Conservation (phyloP, 2,797 vertebrate species). For the Pachyuromys duprasi region DNA sequence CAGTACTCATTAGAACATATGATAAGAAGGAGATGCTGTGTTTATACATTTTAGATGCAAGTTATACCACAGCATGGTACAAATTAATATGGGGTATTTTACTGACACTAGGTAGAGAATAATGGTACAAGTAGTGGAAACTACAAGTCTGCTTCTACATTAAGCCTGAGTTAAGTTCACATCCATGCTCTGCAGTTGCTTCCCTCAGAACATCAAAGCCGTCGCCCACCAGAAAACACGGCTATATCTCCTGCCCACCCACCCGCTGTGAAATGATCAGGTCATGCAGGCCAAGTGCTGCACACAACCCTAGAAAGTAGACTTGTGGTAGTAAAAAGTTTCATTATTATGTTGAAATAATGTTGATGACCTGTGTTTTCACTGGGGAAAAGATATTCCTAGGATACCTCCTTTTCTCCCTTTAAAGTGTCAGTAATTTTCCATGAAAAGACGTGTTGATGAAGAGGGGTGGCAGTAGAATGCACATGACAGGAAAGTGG, state of each 20-base stretch:
- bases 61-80: not conserved
- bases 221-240: not conserved
- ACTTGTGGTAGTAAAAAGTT: not conserved
- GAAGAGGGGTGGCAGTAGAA: not conserved
- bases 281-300: not conserved
- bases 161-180: not conserved
- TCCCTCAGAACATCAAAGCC: not conserved
- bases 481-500: not conserved
- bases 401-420: not conserved
- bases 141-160: not conserved
- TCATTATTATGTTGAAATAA: constrained; percentile 42
- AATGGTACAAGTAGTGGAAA: not conserved
- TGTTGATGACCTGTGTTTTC: constrained; percentile 7
- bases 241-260: not conserved
- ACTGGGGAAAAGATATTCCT: not conserved
- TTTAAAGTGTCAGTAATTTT: not conserved
- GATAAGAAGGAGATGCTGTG: constrained; percentile 43
- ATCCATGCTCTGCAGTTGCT: not conserved
- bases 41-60: constrained; percentile 53
- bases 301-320: not conserved
- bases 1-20: constrained; percentile 57
- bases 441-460: not conserved
- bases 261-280: not conserved
- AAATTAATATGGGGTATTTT: constrained; percentile 57
- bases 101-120: not conserved